Evolutionary conservation across 2,113 vertebrate species (phyloP).

Genomic region (Pterocles gutturalis): DNA sequence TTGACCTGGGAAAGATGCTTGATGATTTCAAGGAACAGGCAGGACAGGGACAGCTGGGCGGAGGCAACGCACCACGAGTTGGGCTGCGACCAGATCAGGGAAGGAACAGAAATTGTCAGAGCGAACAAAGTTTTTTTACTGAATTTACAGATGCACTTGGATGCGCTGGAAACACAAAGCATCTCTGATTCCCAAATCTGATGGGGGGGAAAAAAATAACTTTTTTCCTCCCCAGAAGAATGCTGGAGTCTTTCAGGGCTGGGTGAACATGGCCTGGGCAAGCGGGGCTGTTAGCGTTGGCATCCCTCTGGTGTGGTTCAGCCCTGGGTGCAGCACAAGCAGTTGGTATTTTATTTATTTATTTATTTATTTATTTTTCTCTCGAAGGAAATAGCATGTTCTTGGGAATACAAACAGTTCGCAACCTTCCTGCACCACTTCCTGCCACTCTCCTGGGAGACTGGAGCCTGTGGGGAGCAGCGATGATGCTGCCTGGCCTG

Average conservation of each 20-base stretch:
- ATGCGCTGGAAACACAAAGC: accelerated
- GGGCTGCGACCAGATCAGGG: not conserved
- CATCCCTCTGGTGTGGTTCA: not conserved
- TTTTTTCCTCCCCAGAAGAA: not conserved
- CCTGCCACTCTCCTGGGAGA: not conserved
- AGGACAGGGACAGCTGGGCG: not conserved
- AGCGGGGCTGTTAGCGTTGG: accelerated
- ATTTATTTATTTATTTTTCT: not conserved
- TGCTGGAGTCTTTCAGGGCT: not conserved
- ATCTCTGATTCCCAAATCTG: not conserved
- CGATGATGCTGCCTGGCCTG: not conserved
- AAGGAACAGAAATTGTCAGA: accelerated
- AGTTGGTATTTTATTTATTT: not conserved
- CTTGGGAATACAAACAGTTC: not conserved
- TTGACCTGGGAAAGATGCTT: not conserved
- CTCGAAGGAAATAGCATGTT: not conserved
- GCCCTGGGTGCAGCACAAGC: not conserved
- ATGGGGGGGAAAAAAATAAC: not conserved
- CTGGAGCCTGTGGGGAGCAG: not conserved
- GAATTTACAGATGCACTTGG: not conserved
- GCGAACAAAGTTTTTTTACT: not conserved
- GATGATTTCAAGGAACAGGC: not conserved
- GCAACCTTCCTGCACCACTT: not conserved
- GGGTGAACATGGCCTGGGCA: not conserved
- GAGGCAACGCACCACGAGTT: not conserved